Percentiles rank a stretch among this genome's conserved stretches.
These are phyloP conservation scores for Drosophila hamatofila DNA, from an alignment of 2,888 invertebrate genomes.

Conservation along the genomic window DNA sequence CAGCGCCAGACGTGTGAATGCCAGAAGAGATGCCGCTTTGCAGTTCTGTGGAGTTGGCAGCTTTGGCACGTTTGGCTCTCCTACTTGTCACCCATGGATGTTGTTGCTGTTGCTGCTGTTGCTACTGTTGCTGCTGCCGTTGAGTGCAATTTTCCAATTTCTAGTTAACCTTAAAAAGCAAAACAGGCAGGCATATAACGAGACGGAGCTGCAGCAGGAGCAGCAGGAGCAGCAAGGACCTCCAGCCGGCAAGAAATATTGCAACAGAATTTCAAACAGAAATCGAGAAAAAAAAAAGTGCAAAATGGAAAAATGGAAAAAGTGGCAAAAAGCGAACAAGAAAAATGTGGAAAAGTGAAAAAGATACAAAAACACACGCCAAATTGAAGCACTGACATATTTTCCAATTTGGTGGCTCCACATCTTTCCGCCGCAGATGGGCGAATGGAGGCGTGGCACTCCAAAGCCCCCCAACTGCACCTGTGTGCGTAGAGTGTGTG, in stretches of 20 bases:
- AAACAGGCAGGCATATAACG: constrained; percentile 58
- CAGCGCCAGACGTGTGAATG: constrained; percentile 51
- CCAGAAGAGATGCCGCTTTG: constrained; percentile 41
- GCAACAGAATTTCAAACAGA: constrained; percentile 57
- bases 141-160: constrained; percentile 77
- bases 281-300: constrained; percentile 21
- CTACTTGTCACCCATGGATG: constrained; percentile 28
- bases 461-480: constrained; percentile 11
- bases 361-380: constrained; percentile 52
- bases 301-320: constrained; percentile 26
- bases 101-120: constrained; percentile 13
- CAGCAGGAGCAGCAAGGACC: neutral
- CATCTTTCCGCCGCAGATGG: neutral
- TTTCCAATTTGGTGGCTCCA: constrained; percentile 71
- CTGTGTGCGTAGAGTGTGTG: constrained; percentile 13
- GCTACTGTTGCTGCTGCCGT: constrained; percentile 13
- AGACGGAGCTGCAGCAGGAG: constrained; percentile 25
- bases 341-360: constrained; percentile 30
- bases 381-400: constrained; percentile 74
- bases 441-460: neutral
- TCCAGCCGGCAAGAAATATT: constrained; percentile 57
- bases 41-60: constrained; percentile 46
- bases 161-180: constrained; percentile 67
- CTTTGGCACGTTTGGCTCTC: constrained; percentile 63
- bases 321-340: constrained; percentile 26